Evolutionary conservation across 2,888 invertebrate genomes (phyloP).

Genomic region (Eupsilia transversa): DNA sequence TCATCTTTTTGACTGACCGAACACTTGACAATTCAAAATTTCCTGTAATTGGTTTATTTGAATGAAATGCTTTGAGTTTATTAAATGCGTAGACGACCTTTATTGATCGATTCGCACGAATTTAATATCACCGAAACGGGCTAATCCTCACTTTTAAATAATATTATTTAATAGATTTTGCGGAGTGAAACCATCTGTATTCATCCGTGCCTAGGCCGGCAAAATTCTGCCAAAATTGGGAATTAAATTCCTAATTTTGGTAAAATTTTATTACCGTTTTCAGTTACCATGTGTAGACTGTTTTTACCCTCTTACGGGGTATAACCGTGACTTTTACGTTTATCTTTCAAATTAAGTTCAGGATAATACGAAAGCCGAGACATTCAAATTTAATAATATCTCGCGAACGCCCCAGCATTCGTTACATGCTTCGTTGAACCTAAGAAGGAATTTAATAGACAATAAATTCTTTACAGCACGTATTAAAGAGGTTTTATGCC

Average conservation of each 20-base stretch:
- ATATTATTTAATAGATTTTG: too few relatives aligned
- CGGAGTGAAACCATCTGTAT: too few relatives aligned
- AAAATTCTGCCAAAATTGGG: too few relatives aligned
- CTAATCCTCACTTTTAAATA: too few relatives aligned
- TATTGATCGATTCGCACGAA: too few relatives aligned
- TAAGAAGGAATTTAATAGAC: conserved; percentile 59
- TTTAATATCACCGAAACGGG: too few relatives aligned
- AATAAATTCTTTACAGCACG: conserved; percentile 48
- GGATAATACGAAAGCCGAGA: conserved; percentile 42
- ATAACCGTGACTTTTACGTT: not conserved
- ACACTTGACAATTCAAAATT: too few relatives aligned
- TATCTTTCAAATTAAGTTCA: conserved; percentile 40
- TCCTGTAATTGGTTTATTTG: too few relatives aligned
- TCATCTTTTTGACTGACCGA: too few relatives aligned
- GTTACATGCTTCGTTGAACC: conserved; percentile 57
- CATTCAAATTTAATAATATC: conserved; percentile 63
- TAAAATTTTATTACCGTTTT: not conserved
- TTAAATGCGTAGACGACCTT: too few relatives aligned
- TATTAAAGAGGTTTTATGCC: conserved; percentile 54
- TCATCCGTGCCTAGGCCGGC: too few relatives aligned
- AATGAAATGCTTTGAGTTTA: too few relatives aligned
- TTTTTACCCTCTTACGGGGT: not conserved
- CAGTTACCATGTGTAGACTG: not conserved
- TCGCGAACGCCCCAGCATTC: conserved; percentile 46
- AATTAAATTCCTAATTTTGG: not conserved